phyloP scores from a whole-genome alignment of 2,113 vertebrate species.

The Triplophysa tibetana region DNA sequence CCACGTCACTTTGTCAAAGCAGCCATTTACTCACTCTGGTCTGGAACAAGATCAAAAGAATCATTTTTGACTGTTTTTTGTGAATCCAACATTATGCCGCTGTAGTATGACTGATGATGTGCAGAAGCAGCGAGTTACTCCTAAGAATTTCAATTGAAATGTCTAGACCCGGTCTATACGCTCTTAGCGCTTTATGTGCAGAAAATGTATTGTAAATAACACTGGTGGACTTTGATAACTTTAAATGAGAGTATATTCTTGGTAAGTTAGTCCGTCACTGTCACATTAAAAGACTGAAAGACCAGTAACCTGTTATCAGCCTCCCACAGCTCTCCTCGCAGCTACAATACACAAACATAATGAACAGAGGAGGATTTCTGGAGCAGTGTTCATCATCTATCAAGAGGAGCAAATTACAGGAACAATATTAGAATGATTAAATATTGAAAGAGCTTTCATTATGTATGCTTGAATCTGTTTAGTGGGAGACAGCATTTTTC shows the following conservation, averaged over 20 bases:
- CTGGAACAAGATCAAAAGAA: slow-evolving; percentile 20
- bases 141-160: background rate
- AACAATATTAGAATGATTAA: slow-evolving; percentile 32
- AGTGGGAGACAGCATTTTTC: background rate
- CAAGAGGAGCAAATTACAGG: slow-evolving; percentile 24
- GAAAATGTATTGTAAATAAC: too few relatives aligned
- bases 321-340: background rate
- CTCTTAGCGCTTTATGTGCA: too few relatives aligned
- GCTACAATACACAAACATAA: background rate
- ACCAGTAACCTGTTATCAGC: background rate
- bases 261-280: background rate
- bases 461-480: background rate
- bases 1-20: background rate
- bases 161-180: too few relatives aligned
- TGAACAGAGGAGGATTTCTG: background rate
- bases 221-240: too few relatives aligned
- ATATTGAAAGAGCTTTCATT: slow-evolving; percentile 24
- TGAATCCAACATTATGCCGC: background rate
- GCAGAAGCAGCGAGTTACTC: background rate
- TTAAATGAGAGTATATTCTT: background rate
- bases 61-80: background rate
- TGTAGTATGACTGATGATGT: background rate
- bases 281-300: background rate
- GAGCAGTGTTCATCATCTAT: background rate
- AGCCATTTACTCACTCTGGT: background rate